These are phyloP conservation scores for Harpegnathos saltator DNA, from an alignment of 1,140 invertebrate genomes.

Conservation along the genomic window DNA sequence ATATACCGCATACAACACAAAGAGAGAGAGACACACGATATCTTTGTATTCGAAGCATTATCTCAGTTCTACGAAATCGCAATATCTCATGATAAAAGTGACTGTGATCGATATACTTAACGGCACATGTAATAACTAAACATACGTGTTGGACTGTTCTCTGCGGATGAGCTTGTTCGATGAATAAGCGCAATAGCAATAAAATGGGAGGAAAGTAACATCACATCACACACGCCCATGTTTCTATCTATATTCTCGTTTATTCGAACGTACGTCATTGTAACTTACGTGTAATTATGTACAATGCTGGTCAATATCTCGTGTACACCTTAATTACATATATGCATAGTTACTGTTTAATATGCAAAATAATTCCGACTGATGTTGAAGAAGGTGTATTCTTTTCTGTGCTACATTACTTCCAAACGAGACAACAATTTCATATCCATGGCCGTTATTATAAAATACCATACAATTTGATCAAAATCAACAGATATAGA, in stretches of 20 bases:
- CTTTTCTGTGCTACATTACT: slow-evolving; percentile 34
- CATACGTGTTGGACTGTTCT: slow-evolving; percentile 63
- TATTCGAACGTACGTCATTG: slow-evolving; percentile 27
- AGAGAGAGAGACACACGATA: slow-evolving; percentile 24
- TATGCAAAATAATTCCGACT: slow-evolving; percentile 24
- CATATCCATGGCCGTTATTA: neutral
- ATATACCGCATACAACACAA: neutral
- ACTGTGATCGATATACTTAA: slow-evolving; percentile 56
- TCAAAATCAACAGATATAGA: slow-evolving; percentile 11
- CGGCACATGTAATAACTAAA: neutral
- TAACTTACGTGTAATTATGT: slow-evolving; percentile 66
- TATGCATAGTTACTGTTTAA: slow-evolving; percentile 38
- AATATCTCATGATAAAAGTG: slow-evolving; percentile 14
- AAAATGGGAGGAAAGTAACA: slow-evolving; percentile 19
- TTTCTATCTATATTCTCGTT: slow-evolving; percentile 54
- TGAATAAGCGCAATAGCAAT: slow-evolving; percentile 26
- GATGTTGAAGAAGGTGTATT: neutral
- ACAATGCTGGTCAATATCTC: slow-evolving; percentile 59
- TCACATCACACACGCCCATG: slow-evolving; percentile 10
- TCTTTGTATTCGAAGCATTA: slow-evolving; percentile 19
- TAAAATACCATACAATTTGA: slow-evolving; percentile 28
- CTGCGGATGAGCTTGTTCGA: neutral
- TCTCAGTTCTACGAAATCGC: neutral
- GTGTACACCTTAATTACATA: neutral
- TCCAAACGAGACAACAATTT: slow-evolving; percentile 15